Conservation (phyloP, 2,797 vertebrate genomes). For the Centroberyx gerrardi region DNA sequence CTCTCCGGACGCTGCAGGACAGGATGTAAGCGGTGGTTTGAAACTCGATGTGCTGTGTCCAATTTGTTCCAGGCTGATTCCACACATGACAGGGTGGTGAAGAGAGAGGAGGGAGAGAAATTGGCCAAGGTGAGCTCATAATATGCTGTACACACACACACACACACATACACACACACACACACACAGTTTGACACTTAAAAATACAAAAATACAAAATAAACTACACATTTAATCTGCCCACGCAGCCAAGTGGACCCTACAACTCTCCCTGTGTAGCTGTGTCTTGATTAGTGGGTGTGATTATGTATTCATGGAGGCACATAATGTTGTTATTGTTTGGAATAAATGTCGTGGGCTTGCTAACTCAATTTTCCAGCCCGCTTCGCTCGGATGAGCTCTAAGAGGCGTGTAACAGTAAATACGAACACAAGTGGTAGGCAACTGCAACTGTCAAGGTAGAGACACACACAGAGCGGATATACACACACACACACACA, state of each 20-base stretch:
- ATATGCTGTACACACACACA: background rate
- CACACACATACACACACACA: slow-evolving; percentile 3
- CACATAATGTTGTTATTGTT: slow-evolving; percentile 58
- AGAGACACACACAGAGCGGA: slow-evolving; percentile 25
- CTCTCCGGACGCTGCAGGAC: no score
- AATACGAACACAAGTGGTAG: slow-evolving; percentile 32
- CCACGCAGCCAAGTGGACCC: background rate
- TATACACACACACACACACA: slow-evolving; percentile 10
- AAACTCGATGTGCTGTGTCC: background rate
- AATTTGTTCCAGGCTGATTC: slow-evolving; percentile 88
- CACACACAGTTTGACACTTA: slow-evolving; percentile 1
- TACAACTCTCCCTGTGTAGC: background rate
- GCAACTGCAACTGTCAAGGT: slow-evolving; percentile 41
- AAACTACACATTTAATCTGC: slow-evolving; percentile 7
- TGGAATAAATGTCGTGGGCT: slow-evolving; percentile 45
- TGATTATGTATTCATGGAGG: slow-evolving; percentile 48
- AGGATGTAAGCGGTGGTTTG: background rate
- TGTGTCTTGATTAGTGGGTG: slow-evolving; percentile 34
- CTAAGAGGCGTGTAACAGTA: slow-evolving; percentile 46
- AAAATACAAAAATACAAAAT: no score
- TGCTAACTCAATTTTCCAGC: slow-evolving; percentile 67
- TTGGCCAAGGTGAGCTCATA: slow-evolving; percentile 90
- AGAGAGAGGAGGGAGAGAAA: slow-evolving; percentile 94
- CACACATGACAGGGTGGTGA: slow-evolving; percentile 91
- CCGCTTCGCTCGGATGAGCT: slow-evolving; percentile 54